Percentiles rank a stretch among this genome's conserved stretches.
phyloP scores from a whole-genome alignment of 1,140 invertebrate genomes.

The Lucilia cuprina region DNA sequence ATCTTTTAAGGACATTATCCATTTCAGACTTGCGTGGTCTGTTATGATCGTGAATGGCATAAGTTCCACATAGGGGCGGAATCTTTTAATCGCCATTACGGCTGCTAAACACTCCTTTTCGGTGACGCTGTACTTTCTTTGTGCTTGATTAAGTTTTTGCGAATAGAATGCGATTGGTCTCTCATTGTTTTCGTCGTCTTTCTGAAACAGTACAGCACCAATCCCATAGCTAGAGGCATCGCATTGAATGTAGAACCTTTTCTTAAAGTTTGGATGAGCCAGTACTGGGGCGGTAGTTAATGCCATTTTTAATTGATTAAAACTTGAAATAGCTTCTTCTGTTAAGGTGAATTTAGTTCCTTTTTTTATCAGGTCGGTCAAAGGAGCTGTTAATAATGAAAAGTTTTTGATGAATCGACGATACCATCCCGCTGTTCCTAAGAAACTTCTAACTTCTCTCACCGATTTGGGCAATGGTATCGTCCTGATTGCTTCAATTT shows the following conservation, averaged over 20 bases:
- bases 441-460: not conserved
- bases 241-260: conserved; percentile 35
- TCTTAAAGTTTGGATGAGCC: conserved; percentile 21
- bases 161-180: conserved; percentile 28
- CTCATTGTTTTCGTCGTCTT: conserved; percentile 6
- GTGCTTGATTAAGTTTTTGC: conserved; percentile 11
- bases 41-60: too few relatives aligned
- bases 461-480: not conserved
- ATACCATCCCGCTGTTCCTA: conserved; percentile 9
- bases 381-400: not conserved
- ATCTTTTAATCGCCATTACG: not conserved
- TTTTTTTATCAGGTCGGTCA: not conserved
- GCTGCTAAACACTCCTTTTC: conserved; percentile 37
- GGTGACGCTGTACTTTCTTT: conserved; percentile 24
- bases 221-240: not conserved
- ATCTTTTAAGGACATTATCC: too few relatives aligned
- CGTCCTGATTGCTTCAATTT: too few relatives aligned
- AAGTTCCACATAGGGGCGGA: not conserved
- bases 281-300: conserved; percentile 5
- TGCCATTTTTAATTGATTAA: not conserved
- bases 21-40: too few relatives aligned
- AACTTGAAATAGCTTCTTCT: not conserved
- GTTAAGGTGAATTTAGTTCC: not conserved
- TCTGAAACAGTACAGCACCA: conserved; percentile 21
- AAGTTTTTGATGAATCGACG: not conserved